These are phyloP conservation scores for Hydrozoanthus tunicans DNA, from an alignment of 64 coral and sea anemone genomes.

Conservation along the genomic window DNA sequence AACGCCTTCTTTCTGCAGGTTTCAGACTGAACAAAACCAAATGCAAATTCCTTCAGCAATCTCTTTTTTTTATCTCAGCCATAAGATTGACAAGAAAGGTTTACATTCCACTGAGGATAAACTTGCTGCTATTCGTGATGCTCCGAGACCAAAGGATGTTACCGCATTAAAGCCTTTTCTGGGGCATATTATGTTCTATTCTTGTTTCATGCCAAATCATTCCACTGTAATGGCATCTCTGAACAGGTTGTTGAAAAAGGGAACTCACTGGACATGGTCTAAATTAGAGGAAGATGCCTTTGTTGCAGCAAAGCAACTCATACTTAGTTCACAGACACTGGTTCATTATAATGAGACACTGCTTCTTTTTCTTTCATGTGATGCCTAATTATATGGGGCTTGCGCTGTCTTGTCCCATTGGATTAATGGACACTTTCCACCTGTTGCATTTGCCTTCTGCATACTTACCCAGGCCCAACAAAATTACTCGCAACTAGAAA, in stretches of 20 bases:
- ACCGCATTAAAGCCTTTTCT: not conserved
- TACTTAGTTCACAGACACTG: no score
- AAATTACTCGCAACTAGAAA: no score
- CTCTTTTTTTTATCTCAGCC: not conserved
- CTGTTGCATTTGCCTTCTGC: constrained; percentile 30
- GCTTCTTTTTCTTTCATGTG: constrained; percentile 36
- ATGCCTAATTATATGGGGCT: constrained; percentile 69
- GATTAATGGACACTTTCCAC: constrained; percentile 17
- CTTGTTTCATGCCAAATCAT: not conserved
- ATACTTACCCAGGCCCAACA: constrained; percentile 20
- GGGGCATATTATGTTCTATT: constrained; percentile 1
- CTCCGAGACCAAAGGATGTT: constrained; percentile 26
- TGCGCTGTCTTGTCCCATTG: constrained; percentile 62
- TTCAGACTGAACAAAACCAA: not conserved
- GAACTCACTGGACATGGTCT: no score
- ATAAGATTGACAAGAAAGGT: not conserved
- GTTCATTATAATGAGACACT: not conserved
- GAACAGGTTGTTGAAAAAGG: no score
- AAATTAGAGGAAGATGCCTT: no score
- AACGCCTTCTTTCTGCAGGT: constrained; percentile 31
- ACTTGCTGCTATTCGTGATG: not conserved
- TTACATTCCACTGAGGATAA: not conserved
- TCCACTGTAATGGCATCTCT: not conserved
- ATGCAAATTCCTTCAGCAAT: constrained; percentile 33
- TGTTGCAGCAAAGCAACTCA: no score